These are phyloP conservation scores for Hippocampus guttulatus DNA, from an alignment of 2,113 vertebrate genomes.

Conservation along the genomic window DNA sequence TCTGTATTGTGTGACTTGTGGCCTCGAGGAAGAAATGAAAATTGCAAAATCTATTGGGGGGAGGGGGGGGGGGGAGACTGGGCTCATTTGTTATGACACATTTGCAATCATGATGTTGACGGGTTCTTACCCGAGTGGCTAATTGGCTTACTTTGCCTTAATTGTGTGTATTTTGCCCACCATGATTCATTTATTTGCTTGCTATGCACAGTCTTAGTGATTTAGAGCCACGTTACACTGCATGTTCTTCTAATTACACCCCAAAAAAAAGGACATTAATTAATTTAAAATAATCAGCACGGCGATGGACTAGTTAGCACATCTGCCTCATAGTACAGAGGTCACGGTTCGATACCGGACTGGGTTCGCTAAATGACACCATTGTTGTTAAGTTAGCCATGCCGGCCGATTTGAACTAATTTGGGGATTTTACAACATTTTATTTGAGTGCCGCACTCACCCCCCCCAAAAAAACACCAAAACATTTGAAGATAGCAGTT, in stretches of 20 bases:
- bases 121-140: not conserved
- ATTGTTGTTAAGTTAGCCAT: too few species aligned
- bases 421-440: too few species aligned
- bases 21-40: conserved; percentile 7
- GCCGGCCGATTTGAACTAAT: too few species aligned
- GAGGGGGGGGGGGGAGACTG: not conserved
- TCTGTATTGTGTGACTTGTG: conserved; percentile 21
- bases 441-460: too few species aligned
- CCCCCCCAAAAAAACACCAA: too few species aligned
- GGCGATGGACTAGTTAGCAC: too few species aligned
- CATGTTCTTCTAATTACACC: not conserved
- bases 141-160: not conserved
- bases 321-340: too few species aligned
- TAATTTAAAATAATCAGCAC: too few species aligned
- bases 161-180: not conserved
- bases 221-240: not conserved
- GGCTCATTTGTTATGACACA: conserved; percentile 2
- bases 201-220: not conserved
- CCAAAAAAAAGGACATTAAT: not conserved
- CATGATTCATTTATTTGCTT: not conserved
- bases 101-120: not conserved
- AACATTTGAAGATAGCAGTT: too few species aligned
- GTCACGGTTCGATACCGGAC: too few species aligned
- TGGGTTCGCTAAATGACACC: too few species aligned
- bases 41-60: conserved; percentile 9